phyloP scores from a whole-genome alignment of 2,888 invertebrate genomes.

The Biston betularia region DNA sequence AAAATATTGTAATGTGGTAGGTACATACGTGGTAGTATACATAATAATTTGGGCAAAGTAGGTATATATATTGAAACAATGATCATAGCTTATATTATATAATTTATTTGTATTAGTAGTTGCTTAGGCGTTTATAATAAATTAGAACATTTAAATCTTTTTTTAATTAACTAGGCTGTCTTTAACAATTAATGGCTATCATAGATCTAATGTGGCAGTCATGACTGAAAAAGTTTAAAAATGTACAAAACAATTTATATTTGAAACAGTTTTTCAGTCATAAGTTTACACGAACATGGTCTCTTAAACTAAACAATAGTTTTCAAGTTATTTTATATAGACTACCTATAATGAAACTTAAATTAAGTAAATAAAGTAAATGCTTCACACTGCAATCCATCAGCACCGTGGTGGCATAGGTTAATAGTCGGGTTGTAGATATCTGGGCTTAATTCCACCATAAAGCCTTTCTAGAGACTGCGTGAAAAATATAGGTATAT shows the following conservation, averaged over 20 bases:
- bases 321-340: conserved; percentile 18
- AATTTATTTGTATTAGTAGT: conserved; percentile 2
- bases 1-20: no score
- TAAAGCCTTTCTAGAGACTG: no score
- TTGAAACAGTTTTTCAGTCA: conserved; percentile 76
- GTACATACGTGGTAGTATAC: no score
- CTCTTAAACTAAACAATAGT: conserved; percentile 27
- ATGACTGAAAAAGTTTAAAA: conserved; percentile 81
- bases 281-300: conserved; percentile 63
- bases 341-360: conserved; percentile 12
- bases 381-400: background rate
- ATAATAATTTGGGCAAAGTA: no score
- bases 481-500: no score
- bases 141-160: background rate
- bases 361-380: background rate
- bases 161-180: background rate
- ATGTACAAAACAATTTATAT: conserved; percentile 51
- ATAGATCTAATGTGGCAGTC: conserved; percentile 66
- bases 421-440: no score
- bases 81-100: background rate
- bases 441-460: no score
- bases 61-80: no score
- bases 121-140: background rate
- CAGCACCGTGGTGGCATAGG: no score
- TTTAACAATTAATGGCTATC: conserved; percentile 8